Conservation (phyloP, 2,888 invertebrate species). For the Melanchra persicariae region DNA sequence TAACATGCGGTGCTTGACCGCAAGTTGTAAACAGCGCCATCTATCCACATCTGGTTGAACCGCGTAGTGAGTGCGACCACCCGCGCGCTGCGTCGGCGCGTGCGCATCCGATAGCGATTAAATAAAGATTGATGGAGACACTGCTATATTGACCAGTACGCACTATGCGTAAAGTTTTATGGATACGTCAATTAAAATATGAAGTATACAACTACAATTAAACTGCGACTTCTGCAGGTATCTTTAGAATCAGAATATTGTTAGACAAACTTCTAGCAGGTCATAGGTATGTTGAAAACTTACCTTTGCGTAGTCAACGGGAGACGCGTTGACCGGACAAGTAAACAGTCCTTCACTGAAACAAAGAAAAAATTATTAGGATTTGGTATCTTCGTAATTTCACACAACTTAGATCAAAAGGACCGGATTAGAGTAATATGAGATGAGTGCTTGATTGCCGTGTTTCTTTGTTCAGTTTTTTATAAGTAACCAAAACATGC, state of each 20-base stretch:
- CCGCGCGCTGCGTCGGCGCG: constrained; percentile 60
- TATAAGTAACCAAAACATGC: too few species aligned
- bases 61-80: constrained; percentile 72
- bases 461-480: too few species aligned
- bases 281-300: constrained; percentile 54
- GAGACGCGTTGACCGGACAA: constrained; percentile 91
- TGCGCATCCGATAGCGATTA: constrained; percentile 52
- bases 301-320: constrained; percentile 92
- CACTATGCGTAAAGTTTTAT: neutral
- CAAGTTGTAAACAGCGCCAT: constrained; percentile 78
- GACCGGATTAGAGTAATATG: neutral
- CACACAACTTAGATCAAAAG: neutral
- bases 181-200: neutral
- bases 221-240: neutral
- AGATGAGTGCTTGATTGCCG: neutral
- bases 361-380: constrained; percentile 74
- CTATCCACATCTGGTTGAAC: constrained; percentile 79
- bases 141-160: constrained; percentile 3
- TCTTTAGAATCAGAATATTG: neutral
- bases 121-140: constrained; percentile 35
- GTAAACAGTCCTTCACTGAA: constrained; percentile 92
- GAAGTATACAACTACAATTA: too few species aligned
- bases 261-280: too few species aligned
- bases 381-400: neutral
- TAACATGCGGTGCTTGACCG: constrained; percentile 47